A percentile compares a stretch with the other conserved stretches of the same genome.
These are phyloP conservation scores for Phylloscopus trochilus DNA, from an alignment of 2,113 vertebrate genomes.

Conservation along the genomic window DNA sequence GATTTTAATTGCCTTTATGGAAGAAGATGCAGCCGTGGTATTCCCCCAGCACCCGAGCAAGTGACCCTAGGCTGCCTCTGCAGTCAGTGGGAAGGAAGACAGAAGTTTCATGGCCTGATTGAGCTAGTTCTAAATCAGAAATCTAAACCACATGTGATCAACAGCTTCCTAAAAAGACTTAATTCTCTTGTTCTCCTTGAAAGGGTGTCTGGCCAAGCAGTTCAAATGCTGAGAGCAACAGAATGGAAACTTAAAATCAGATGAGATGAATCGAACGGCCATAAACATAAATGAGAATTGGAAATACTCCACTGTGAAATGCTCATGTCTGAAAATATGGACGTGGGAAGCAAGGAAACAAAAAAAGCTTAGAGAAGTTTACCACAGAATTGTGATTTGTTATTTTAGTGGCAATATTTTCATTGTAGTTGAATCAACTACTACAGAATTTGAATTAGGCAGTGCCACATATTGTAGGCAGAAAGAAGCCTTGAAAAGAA, in stretches of 20 bases:
- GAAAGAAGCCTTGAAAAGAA: not conserved
- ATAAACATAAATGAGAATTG: not conserved
- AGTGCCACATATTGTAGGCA: not conserved
- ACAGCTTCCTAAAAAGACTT: not conserved
- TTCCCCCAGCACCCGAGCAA: not conserved
- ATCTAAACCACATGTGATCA: not conserved
- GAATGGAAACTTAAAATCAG: not conserved
- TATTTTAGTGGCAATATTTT: not conserved
- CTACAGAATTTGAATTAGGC: not conserved
- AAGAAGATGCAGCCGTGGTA: not conserved
- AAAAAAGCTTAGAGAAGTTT: not conserved
- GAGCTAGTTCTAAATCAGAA: not conserved
- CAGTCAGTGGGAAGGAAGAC: not conserved
- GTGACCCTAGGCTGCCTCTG: not conserved
- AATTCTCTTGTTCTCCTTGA: not conserved
- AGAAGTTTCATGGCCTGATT: fast-evolving
- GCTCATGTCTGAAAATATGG: not conserved
- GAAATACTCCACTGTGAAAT: not conserved
- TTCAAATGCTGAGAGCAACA: not conserved
- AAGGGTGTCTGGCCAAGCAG: not conserved
- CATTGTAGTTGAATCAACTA: not conserved
- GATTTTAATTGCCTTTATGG: not conserved
- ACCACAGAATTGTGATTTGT: not conserved
- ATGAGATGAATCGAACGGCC: not conserved
- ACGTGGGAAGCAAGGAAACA: not conserved